Percentiles rank a stretch among this genome's conserved stretches.
Evolutionary conservation across 1,140 invertebrate genomes (phyloP).

Genomic region (Leptestheria dahalacensis): DNA sequence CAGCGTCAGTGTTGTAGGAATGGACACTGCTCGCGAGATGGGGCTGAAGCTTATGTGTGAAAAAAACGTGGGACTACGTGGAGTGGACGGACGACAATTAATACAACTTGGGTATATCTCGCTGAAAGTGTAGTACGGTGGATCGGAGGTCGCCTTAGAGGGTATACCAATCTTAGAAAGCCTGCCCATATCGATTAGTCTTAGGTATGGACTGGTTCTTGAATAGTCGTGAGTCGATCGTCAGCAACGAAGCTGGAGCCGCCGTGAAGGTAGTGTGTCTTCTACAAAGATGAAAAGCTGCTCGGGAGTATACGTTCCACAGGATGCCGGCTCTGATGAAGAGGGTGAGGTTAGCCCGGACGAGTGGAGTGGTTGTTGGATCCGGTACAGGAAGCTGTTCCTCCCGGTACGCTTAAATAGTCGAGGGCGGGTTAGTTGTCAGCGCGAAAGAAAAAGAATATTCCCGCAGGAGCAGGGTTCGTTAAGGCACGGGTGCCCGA

Average conservation of each 20-base stretch:
- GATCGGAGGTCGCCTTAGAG: background rate
- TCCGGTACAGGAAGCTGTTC: too few species aligned
- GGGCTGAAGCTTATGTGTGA: background rate
- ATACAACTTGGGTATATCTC: background rate
- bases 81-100: background rate
- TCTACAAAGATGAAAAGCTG: background rate
- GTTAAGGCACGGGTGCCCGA: background rate
- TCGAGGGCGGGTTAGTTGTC: too few species aligned
- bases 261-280: background rate
- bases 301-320: background rate
- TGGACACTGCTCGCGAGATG: background rate
- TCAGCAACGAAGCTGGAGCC: background rate
- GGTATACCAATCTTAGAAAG: background rate
- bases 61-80: background rate
- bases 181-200: background rate
- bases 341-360: background rate
- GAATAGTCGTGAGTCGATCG: background rate
- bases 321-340: background rate
- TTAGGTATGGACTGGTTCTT: background rate
- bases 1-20: background rate
- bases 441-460: too few species aligned
- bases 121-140: background rate
- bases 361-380: too few species aligned
- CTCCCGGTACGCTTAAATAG: too few species aligned
- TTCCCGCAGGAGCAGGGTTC: background rate